Percentiles rank a stretch among this genome's conserved stretches.
phyloP scores from a whole-genome alignment of 2,888 invertebrate species.

The Malacosoma neustria region DNA sequence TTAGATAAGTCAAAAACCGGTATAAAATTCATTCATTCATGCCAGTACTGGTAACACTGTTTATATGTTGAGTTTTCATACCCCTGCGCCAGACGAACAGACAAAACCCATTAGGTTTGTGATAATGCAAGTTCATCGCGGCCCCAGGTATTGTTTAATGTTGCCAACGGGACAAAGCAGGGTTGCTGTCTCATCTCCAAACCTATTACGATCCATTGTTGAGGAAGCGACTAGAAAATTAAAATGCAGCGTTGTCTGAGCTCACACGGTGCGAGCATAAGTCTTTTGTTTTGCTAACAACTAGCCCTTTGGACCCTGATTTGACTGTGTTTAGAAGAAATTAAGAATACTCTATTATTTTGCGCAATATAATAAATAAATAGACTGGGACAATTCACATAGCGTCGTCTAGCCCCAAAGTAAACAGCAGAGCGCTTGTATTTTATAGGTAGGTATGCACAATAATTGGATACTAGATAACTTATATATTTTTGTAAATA shows the following conservation, averaged over 20 bases:
- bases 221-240: slow-evolving; percentile 58
- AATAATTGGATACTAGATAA: too few species aligned
- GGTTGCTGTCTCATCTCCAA: slow-evolving; percentile 63
- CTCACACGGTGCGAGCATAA: slow-evolving; percentile 36
- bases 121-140: slow-evolving; percentile 69
- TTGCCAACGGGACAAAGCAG: slow-evolving; percentile 55
- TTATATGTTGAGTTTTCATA: slow-evolving; percentile 1
- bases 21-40: too few species aligned
- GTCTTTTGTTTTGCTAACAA: slow-evolving; percentile 41
- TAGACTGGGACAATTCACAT: too few species aligned
- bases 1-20: too few species aligned
- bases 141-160: slow-evolving; percentile 65
- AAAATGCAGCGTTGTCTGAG: slow-evolving; percentile 67
- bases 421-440: too few species aligned
- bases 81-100: slow-evolving; percentile 35
- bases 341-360: too few species aligned
- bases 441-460: too few species aligned
- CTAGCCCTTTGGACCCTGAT: slow-evolving; percentile 15
- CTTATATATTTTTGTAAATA: too few species aligned
- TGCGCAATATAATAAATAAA: too few species aligned
- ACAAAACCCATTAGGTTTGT: slow-evolving; percentile 67
- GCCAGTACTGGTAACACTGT: too few species aligned
- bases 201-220: slow-evolving; percentile 66
- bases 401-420: too few species aligned
- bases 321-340: slow-evolving; percentile 4